Conservation (phyloP, 1,140 invertebrate species). For the Conus ventricosus region DNA sequence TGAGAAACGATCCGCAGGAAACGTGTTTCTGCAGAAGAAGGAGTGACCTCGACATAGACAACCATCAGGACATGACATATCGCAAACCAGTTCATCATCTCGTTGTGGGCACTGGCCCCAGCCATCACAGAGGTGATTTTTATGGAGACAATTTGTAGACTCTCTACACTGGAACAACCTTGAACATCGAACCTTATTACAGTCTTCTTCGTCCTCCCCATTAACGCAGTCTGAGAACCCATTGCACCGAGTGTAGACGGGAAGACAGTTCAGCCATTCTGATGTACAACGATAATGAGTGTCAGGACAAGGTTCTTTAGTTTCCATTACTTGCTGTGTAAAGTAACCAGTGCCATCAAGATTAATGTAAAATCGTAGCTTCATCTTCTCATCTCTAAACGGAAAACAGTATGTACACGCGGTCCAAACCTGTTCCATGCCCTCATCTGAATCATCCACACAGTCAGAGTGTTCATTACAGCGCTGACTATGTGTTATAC, state of each 20-base stretch:
- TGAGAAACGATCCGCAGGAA: not conserved
- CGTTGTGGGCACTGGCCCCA: slow-evolving; percentile 32
- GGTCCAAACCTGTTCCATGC: too few relatives aligned
- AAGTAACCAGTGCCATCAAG: not conserved
- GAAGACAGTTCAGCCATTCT: not conserved
- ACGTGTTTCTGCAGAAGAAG: not conserved
- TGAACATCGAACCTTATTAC: not conserved
- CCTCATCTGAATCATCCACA: not conserved
- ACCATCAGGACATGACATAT: slow-evolving; percentile 20
- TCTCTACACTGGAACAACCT: slow-evolving; percentile 21
- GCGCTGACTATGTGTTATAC: not conserved
- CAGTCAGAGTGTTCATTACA: not conserved
- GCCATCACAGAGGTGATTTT: slow-evolving; percentile 31
- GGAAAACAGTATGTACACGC: too few relatives aligned
- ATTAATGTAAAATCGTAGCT: not conserved
- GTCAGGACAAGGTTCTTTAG: not conserved
- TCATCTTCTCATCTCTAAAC: too few relatives aligned
- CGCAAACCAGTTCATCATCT: slow-evolving; percentile 36
- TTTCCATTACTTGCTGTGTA: not conserved
- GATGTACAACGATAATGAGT: not conserved
- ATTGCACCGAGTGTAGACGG: slow-evolving; percentile 36
- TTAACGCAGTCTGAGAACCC: slow-evolving; percentile 22
- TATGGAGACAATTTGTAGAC: slow-evolving; percentile 17
- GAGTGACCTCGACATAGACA: slow-evolving; percentile 22
- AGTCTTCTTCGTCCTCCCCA: slow-evolving; percentile 29